Evolutionary conservation across 1,140 invertebrate genomes (phyloP), one percentile per base, ranked within the genome.

Genomic region (Holotrichia oblita): DNA sequence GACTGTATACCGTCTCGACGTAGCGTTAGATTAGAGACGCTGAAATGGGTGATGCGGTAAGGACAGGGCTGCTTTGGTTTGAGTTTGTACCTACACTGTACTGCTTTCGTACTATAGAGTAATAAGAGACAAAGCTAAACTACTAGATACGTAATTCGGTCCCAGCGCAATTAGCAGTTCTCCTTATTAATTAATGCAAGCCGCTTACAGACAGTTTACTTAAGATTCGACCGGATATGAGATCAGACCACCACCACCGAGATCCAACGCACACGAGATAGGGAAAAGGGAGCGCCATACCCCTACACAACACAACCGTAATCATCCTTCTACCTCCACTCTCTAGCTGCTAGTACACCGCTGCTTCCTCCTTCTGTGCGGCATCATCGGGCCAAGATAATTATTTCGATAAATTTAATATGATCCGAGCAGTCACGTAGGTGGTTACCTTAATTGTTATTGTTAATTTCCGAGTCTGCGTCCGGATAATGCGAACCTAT

Each of bases 131-230:
- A 69, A 69, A 9, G 27, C 27, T 69, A 69, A 69, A 69, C 61
- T 69, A 69, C 61, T 69, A 69, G 61, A 74, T 74, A 74, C 40
- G 73, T 44, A 74, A 74, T 74, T 74, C 73, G 73, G 83, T 85
- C 82, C 83, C 82, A 84, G 84, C 73, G 85, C 85, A 87, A 87
- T 87, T 86, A 85, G 84, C 83, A 81, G 80, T 84, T 82, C 84
- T 85, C 82, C 84, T 86, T 85, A 85, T 85, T 86, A 86, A 86
- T 86, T 85, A 86, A 85, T 85, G 83, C 85, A 81, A 84, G 83
- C 83, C 83, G 83, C 84, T 85, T 84, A 83, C 84, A 83, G 83
- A 84, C 83, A 83, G 84, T 83, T 84, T 85, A 82, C 84, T 84
- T 84, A 85, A 84, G 84, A 84, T 84, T 83, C 79, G 81, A 80